Evolutionary conservation across 2,888 invertebrate species (phyloP), one percentile per base, ranked within the genome.

Genomic region (Tetropium fuscum): DNA sequence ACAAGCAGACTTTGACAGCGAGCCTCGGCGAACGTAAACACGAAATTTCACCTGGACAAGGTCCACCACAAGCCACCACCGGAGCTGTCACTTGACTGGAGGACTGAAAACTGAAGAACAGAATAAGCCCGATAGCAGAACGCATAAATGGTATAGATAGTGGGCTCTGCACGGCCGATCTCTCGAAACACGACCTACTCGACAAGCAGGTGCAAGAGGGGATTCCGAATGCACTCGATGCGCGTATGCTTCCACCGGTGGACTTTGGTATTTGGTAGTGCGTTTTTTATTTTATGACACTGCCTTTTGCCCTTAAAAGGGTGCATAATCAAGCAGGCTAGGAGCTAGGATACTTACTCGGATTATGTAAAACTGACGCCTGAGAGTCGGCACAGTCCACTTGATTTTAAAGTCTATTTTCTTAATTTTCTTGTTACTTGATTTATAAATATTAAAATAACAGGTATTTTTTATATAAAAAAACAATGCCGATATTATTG

Each of bases 141-240:
- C 51, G 30, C 51, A 51, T 38, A 51, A 51, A 40, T 40, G 27
- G 36, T 38, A 13, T 51, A 40, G 51, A 51, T 44, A 51, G 51
- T 34, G 36, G 40, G 51, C 40, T 51, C 18, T 51, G 16, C 27
- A 51, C 27, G 40, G 16, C 38, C 51, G 51, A 51, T 40, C 51
- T 51, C 51, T 51, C 38, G 16, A 51, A 44, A 25, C 51, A 51
- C 51, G 40, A 40, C 40, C 51, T 51, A 40, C 40, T 40, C 25
- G 51, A 40, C 51, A 51, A 40, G 40, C 51, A 51, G 51, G 51
- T 51, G 51, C 51, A 51, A 51, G 51, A 51, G 51, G 51, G 51
- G 51, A 51, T 27, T 51, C 40, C 51, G 36, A 48, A 36, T 48
- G 48, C 48, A 48, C 32, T 22, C 20, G 18, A 15, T 13, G 36